Evolutionary conservation across 2,113 vertebrate species (phyloP).

Genomic region (Archilochus colubris): DNA sequence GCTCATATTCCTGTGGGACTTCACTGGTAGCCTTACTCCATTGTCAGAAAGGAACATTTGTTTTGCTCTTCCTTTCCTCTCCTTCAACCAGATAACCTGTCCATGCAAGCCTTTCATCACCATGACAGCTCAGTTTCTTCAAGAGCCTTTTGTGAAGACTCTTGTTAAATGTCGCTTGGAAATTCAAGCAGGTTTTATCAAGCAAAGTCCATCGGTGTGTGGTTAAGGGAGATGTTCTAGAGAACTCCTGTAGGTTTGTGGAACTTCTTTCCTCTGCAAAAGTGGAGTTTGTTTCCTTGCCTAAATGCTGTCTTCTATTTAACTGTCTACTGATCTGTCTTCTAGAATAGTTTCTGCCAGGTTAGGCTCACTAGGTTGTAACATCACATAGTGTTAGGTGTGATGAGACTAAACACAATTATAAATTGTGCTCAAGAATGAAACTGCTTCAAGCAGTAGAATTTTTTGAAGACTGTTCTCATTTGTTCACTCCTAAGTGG

Average conservation of each 20-base stretch:
- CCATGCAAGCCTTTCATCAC: background rate
- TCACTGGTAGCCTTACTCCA: background rate
- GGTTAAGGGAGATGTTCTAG: background rate
- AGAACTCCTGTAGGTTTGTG: background rate
- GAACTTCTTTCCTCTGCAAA: background rate
- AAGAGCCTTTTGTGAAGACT: background rate
- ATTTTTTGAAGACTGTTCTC: background rate
- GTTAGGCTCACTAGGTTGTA: background rate
- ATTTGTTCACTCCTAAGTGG: background rate
- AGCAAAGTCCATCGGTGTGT: background rate
- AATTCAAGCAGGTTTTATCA: background rate
- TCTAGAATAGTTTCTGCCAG: background rate
- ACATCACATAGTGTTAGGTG: background rate
- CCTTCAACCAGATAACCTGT: background rate
- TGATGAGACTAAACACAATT: background rate
- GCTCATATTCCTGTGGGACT: background rate
- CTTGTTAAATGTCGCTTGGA: background rate
- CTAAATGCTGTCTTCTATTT: background rate
- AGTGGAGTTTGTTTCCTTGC: background rate
- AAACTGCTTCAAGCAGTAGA: background rate
- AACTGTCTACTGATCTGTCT: background rate
- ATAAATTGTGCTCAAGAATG: background rate
- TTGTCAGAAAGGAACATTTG: background rate
- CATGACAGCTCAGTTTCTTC: background rate
- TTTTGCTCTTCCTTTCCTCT: background rate